Base-by-base conservation (phyloP, 2,797 vertebrate species). In the Borostomias antarcticus region DNA sequence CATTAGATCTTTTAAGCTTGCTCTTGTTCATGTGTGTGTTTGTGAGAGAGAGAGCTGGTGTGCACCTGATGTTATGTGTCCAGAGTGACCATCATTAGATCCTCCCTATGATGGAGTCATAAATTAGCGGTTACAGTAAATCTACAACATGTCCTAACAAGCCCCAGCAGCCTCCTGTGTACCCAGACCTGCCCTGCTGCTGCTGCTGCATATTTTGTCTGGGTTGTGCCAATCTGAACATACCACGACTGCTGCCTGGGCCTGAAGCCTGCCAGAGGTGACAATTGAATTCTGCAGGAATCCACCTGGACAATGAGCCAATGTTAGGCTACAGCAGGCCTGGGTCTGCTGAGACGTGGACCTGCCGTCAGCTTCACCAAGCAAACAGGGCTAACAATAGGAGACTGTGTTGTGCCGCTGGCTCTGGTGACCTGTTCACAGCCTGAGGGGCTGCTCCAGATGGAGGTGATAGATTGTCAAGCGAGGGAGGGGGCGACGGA, bases 201-300 rank as follows among this genome's bases (percentile, higher is more conserved):
- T n/a, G n/a, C n/a, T n/a, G n/a, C n/a, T n/a, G n/a, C n/a, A n/a
- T n/a, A n/a, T n/a, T n/a, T n/a, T n/a, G n/a, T n/a, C 17, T 5
- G n/a, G 40, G 17, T 5, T 45, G 2, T n/a, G 15, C 3, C 40
- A 4, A 17, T n/a, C 15, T 45, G 40, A 43, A n/a, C n/a, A n/a
- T n/a, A n/a, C n/a, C n/a, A n/a, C n/a, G n/a, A n/a, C n/a, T n/a
- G n/a, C n/a, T n/a, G 17, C 15, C 40, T 5, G n/a, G 17, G 17
- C 4, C 17, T 5, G 15, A 32, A 30, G 3, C 17, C 26, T 40
- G 62, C 68, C 52, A 73, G 35, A 78, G 73, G 62, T 64, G 65
- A 73, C 68, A 59, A 67, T 69, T 37, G 50, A 66, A 74, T 61
- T 61, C 52, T 6, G 29, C 66, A 72, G 75, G 68, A 78, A 78